Evolutionary conservation across 1,140 invertebrate species (phyloP), one percentile per base, ranked within the genome.

Genomic region (Atta cephalotes): DNA sequence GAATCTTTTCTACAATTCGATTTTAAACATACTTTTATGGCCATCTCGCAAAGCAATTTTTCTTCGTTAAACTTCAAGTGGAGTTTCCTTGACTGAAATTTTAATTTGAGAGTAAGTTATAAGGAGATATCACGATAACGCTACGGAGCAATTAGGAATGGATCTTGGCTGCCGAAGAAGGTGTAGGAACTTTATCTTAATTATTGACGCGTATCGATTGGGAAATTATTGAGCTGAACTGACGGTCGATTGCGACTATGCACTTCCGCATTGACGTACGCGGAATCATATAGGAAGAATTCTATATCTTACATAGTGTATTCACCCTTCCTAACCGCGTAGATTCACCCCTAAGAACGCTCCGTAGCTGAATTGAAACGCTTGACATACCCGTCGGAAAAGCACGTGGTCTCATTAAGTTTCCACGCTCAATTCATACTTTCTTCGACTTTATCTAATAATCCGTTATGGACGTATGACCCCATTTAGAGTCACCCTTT

Each of bases 141-240:
- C 25, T 84, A 49, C 39, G 25, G 28, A 31, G 58, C 63, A 76
- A 84, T 84, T 84, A 76, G 56, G 3, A 62, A 84, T 74, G 5
- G 31, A 21, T 62, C n/a, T 14, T 12, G 18, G 18, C n/a, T 28
- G 31, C 18, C 39, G 39, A 49, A 49, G 56, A n/a, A 62, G 28
- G 18, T 66, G 63, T 53, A 31, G 25, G 25, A 82, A 49, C 70
- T 63, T 84, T 25, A 76, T 84, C 70, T 84, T 39, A 84, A 62
- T 84, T 76, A 84, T 76, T 62, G 58, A 84, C 39, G 51, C 68
- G n/a, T 74, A 74, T 82, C 39, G 68, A 82, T 82, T 51, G 35
- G 35, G 35, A 0, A 28, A 28, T 84, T 76, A 76, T 76, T 25
- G 56, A 56, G 14, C 14, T 51, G 39, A 82, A 74, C 28, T 39